Evolutionary conservation across 92 coral and sea anemone species (phyloP).

Genomic region (Phenganax marumi): DNA sequence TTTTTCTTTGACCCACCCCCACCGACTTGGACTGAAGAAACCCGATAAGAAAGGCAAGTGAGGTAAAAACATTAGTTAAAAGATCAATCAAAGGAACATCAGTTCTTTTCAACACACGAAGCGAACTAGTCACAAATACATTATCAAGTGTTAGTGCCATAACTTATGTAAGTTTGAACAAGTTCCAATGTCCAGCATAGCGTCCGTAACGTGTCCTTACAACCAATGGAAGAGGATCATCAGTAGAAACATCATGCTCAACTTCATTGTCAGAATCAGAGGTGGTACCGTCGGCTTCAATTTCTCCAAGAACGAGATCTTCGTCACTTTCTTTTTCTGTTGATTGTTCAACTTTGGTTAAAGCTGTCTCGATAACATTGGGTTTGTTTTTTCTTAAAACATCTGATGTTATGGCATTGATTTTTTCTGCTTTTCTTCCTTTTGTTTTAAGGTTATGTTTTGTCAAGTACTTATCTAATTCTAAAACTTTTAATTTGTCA

Average conservation of each 20-base stretch:
- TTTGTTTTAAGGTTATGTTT: slow-evolving; percentile 40
- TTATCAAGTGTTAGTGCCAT: neutral
- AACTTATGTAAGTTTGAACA: too few species aligned
- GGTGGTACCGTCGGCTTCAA: slow-evolving; percentile 38
- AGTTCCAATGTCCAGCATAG: too few species aligned
- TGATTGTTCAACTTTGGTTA: slow-evolving; percentile 24
- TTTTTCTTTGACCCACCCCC: too few species aligned
- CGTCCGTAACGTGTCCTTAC: slow-evolving; percentile 46
- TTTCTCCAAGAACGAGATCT: slow-evolving; percentile 40
- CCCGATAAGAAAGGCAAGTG: too few species aligned
- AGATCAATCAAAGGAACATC: too few species aligned
- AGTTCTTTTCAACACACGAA: too few species aligned
- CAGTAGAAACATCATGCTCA: slow-evolving; percentile 28
- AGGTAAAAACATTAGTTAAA: too few species aligned
- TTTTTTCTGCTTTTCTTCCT: slow-evolving; percentile 48
- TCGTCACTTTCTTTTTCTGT: slow-evolving; percentile 26
- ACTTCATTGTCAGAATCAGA: slow-evolving; percentile 34
- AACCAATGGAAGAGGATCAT: slow-evolving; percentile 38
- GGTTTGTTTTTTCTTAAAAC: slow-evolving; percentile 44
- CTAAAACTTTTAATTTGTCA: slow-evolving; percentile 49
- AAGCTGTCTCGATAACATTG: slow-evolving; percentile 30
- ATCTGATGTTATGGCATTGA: slow-evolving; percentile 49
- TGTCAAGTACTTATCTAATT: slow-evolving; percentile 55
- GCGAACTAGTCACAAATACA: too few species aligned
- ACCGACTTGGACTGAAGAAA: too few species aligned